These are phyloP conservation scores for Trisateles emortualis DNA, from an alignment of 2,888 invertebrate genomes.

Conservation along the genomic window DNA sequence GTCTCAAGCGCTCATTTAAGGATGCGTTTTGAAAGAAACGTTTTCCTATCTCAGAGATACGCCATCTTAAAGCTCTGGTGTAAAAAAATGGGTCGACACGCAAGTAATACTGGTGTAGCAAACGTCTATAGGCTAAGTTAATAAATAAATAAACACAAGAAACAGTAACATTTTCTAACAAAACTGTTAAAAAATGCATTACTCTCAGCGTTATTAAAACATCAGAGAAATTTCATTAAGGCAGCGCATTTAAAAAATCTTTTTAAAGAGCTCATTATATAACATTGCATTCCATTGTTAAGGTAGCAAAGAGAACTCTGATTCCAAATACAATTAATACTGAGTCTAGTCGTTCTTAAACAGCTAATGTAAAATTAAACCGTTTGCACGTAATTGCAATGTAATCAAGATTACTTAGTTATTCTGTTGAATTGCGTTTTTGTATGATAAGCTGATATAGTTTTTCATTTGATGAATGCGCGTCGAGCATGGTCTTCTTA, in stretches of 20 bases:
- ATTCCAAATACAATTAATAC: slow-evolving; percentile 57
- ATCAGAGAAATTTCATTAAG: slow-evolving; percentile 1
- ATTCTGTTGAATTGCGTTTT: background rate
- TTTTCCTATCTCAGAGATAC: too few relatives aligned
- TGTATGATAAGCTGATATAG: background rate
- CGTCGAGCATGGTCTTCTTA: too few relatives aligned
- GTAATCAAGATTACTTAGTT: slow-evolving; percentile 31
- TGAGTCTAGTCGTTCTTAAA: slow-evolving; percentile 49
- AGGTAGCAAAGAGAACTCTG: slow-evolving; percentile 36
- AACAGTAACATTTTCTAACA: background rate
- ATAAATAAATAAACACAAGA: background rate
- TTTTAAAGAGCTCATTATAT: slow-evolving; percentile 13
- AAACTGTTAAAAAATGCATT: slow-evolving; percentile 1
- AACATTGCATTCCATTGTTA: slow-evolving; percentile 38
- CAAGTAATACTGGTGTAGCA: too few relatives aligned
- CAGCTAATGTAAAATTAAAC: slow-evolving; percentile 64
- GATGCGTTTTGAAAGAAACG: too few relatives aligned
- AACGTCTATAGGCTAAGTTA: too few relatives aligned
- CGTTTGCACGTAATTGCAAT: slow-evolving; percentile 48
- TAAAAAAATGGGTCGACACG: too few relatives aligned
- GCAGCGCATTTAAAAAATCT: background rate
- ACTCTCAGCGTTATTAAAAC: background rate
- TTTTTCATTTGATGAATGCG: background rate
- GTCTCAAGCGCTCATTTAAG: too few relatives aligned
- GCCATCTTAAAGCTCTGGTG: too few relatives aligned